phyloP scores from a whole-genome alignment of 2,888 invertebrate genomes.

The Vanessa cardui region DNA sequence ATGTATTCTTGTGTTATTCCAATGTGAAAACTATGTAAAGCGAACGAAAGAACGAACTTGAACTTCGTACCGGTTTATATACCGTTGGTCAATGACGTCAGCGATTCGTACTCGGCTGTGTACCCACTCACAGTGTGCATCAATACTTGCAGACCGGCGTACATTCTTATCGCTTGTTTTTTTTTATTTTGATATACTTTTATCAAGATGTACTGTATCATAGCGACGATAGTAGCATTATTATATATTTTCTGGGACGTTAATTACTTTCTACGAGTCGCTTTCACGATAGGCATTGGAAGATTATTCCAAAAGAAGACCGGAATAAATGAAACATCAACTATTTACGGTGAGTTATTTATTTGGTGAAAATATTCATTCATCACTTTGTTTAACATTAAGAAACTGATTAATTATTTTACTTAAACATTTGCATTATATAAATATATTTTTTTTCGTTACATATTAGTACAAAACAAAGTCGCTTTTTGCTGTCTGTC shows the following conservation, averaged over 20 bases:
- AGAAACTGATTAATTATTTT: conserved; percentile 8
- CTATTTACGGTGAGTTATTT: conserved; percentile 86
- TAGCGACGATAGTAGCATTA: conserved; percentile 72
- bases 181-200: conserved; percentile 1
- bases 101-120: background rate
- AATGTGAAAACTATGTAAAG: background rate
- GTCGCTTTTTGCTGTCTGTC: too few species aligned
- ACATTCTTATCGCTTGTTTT: conserved; percentile 10
- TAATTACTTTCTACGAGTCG: conserved; percentile 89
- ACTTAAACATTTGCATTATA: background rate
- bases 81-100: conserved; percentile 12
- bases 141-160: conserved; percentile 10
- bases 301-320: conserved; percentile 87
- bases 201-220: conserved; percentile 64
- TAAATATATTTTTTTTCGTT: too few species aligned
- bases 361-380: background rate
- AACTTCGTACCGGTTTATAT: conserved; percentile 5
- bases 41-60: background rate
- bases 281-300: conserved; percentile 87
- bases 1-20: background rate
- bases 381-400: background rate
- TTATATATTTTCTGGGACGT: conserved; percentile 90
- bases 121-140: conserved; percentile 11
- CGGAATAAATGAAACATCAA: conserved; percentile 87
- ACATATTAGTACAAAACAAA: too few species aligned